Conservation (phyloP, 2,797 vertebrate species). For the Bradypus variegatus region DNA sequence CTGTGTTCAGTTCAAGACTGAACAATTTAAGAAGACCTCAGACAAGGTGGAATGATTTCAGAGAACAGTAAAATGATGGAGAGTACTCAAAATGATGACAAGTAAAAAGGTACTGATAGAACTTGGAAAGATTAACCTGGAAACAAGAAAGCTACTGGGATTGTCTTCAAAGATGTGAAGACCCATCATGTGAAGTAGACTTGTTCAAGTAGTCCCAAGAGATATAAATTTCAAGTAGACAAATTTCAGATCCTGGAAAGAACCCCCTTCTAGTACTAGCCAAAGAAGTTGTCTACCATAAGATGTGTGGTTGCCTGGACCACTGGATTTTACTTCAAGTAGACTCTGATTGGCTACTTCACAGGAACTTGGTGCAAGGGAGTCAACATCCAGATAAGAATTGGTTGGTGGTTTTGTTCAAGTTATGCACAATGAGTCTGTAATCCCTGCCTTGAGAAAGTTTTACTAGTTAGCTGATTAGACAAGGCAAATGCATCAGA, state of each 20-base stretch:
- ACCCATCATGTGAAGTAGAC: not conserved
- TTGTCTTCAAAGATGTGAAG: not conserved
- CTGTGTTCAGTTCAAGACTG: not conserved
- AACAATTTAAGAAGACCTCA: not conserved
- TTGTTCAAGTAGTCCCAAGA: not conserved
- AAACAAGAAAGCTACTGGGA: not conserved
- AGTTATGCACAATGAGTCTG: not conserved
- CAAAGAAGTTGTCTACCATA: not conserved
- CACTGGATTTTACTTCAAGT: not conserved
- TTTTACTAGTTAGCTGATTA: constrained; percentile 10
- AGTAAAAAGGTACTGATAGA: not conserved
- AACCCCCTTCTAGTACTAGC: not conserved
- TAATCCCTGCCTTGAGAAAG: not conserved
- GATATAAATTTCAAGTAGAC: not conserved
- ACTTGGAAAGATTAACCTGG: not conserved
- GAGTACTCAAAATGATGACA: not conserved
- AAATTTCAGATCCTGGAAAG: not conserved
- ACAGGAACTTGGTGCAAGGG: not conserved
- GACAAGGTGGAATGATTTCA: constrained; percentile 7
- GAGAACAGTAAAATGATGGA: not conserved
- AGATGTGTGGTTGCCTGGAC: not conserved
- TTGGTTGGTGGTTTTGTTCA: not conserved
- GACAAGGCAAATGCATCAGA: not conserved
- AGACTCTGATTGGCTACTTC: not conserved
- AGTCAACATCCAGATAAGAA: not conserved